Percentiles rank a stretch among this genome's conserved stretches.
Conservation (phyloP, 2,113 vertebrate genomes). For the Hystrix brachyura region DNA sequence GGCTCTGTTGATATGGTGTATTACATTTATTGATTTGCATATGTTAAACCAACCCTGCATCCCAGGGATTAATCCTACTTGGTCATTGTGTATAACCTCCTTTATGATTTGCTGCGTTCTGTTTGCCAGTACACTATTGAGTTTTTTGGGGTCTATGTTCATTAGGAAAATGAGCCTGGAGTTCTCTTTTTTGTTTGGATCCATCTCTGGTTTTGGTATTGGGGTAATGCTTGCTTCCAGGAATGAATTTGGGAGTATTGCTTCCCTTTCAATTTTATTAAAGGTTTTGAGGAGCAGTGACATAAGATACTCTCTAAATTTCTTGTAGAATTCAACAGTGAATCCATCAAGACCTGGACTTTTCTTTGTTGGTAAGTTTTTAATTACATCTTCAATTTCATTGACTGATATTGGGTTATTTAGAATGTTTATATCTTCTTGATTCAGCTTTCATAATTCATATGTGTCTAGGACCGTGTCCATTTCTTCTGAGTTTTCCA, state of each 20-base stretch:
- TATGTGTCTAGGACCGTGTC: neutral
- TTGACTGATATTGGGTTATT: neutral
- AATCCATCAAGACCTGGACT: neutral
- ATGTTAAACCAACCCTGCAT: neutral
- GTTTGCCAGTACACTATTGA: too few relatives aligned
- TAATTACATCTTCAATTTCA: neutral
- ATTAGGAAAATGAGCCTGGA: too few relatives aligned
- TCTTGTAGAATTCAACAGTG: neutral
- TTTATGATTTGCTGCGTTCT: too few relatives aligned
- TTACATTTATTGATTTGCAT: neutral
- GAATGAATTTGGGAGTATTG: neutral
- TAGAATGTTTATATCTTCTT: neutral
- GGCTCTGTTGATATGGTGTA: neutral
- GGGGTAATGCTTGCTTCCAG: neutral
- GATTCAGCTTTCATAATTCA: neutral
- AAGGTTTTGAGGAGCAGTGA: neutral
- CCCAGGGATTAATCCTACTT: too few relatives aligned
- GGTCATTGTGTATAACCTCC: too few relatives aligned
- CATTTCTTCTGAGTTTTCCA: neutral
- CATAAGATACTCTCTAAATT: neutral
- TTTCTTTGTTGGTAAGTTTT: neutral
- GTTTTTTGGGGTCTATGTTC: too few relatives aligned
- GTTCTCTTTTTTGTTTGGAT: too few relatives aligned
- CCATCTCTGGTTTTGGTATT: too few relatives aligned
- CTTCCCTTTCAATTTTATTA: neutral